These are phyloP conservation scores for Daubentonia madagascariensis DNA, from an alignment of 2,113 vertebrate genomes.

Conservation along the genomic window DNA sequence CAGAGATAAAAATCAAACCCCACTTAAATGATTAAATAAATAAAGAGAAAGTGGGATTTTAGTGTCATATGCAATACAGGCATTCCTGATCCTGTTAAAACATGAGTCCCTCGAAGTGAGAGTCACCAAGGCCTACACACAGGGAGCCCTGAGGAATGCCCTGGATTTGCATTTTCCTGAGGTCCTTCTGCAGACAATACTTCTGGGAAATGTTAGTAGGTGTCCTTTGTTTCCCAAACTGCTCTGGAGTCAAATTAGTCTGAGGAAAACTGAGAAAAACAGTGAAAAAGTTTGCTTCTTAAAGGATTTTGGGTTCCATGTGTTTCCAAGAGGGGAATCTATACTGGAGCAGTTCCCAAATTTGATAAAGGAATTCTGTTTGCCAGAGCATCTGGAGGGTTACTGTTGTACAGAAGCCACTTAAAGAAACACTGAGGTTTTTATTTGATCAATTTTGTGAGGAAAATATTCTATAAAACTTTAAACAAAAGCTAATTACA, in stretches of 20 bases:
- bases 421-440: background rate
- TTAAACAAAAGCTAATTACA: background rate
- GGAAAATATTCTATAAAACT: background rate
- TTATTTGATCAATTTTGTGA: background rate
- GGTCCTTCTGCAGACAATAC: background rate
- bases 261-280: background rate
- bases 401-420: background rate
- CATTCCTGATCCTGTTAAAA: background rate
- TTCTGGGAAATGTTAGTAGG: background rate
- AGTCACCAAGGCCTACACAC: background rate
- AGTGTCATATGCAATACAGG: background rate
- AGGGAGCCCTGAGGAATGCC: accelerated
- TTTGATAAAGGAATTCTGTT: background rate
- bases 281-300: background rate
- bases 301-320: background rate
- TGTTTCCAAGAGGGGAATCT: background rate
- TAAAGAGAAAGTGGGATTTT: background rate
- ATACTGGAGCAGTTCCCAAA: background rate
- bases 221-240: background rate
- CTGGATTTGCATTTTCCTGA: background rate
- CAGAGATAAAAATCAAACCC: background rate
- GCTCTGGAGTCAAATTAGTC: background rate
- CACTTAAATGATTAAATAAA: background rate
- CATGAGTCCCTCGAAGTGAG: background rate
- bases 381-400: background rate